phyloP scores from a whole-genome alignment of 2,888 invertebrate species.

The Luperina nickerlii region DNA sequence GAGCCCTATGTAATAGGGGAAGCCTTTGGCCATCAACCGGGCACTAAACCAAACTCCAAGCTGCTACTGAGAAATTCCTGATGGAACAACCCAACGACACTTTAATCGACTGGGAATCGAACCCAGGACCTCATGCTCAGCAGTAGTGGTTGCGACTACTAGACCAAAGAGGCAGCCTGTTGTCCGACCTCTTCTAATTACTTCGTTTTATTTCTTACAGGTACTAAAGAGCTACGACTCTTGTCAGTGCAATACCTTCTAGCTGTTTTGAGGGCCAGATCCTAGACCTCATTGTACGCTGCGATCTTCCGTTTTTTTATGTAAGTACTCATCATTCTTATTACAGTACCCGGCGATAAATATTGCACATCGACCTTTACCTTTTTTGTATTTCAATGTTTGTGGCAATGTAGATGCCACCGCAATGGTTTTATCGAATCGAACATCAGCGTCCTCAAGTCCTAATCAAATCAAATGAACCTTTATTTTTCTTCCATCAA shows the following conservation, averaged over 20 bases:
- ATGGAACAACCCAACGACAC: neutral
- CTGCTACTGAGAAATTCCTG: neutral
- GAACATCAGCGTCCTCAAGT: neutral
- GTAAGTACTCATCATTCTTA: constrained; percentile 18
- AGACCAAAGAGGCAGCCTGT: neutral
- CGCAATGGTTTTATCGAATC: neutral
- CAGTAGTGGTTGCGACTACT: neutral
- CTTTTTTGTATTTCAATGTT: too few relatives aligned
- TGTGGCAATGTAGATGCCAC: neutral
- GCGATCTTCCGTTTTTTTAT: constrained; percentile 10
- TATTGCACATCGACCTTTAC: too few relatives aligned
- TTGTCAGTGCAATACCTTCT: neutral
- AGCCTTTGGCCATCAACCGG: neutral
- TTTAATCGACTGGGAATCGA: neutral
- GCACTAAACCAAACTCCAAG: neutral
- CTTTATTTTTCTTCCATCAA: neutral
- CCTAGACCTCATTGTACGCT: neutral
- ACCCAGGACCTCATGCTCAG: neutral
- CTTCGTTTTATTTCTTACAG: constrained; percentile 13
- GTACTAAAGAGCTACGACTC: constrained; percentile 6
- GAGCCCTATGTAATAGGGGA: too few relatives aligned
- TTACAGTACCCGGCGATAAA: neutral
- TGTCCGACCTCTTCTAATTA: neutral
- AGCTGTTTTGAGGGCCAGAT: neutral
- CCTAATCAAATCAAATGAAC: neutral